phyloP scores from a whole-genome alignment of 2,797 vertebrate species.

The Calcarius lapponicus region DNA sequence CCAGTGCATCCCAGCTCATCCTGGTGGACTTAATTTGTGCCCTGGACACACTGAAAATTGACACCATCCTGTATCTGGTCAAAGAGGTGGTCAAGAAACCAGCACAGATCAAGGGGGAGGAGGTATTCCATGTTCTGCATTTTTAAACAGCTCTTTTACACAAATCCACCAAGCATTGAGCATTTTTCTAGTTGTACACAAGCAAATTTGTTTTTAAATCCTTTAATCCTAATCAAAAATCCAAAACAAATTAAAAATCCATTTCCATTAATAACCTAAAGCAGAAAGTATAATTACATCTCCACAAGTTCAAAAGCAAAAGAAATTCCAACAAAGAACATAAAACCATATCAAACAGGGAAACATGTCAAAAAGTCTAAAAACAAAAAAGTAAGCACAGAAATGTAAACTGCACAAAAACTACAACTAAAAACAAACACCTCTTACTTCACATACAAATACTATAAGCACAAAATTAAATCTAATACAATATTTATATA shows the following conservation, averaged over 20 bases:
- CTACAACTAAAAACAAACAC: not conserved
- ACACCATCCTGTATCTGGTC: slow-evolving; percentile 85
- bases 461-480: not conserved
- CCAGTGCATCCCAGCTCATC: slow-evolving; percentile 82
- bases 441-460: not conserved
- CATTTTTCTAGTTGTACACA: not conserved
- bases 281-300: too few relatives aligned
- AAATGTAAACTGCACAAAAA: not conserved
- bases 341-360: not conserved
- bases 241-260: not conserved
- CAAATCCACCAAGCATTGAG: not conserved
- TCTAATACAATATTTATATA: not conserved
- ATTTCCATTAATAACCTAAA: not conserved
- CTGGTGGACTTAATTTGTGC: slow-evolving; percentile 91
- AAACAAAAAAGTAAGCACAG: not conserved
- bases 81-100: slow-evolving; percentile 98
- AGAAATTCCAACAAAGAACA: not conserved
- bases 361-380: not conserved
- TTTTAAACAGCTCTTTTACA: not conserved
- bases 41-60: slow-evolving; percentile 82
- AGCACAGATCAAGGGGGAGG: slow-evolving; percentile 90
- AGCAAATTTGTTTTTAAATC: not conserved
- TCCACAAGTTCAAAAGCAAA: not conserved
- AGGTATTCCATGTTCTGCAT: slow-evolving; percentile 62
- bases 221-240: not conserved